Evolutionary conservation across 2,888 invertebrate genomes (phyloP).

Genomic region (Linnaemya vulpina): DNA sequence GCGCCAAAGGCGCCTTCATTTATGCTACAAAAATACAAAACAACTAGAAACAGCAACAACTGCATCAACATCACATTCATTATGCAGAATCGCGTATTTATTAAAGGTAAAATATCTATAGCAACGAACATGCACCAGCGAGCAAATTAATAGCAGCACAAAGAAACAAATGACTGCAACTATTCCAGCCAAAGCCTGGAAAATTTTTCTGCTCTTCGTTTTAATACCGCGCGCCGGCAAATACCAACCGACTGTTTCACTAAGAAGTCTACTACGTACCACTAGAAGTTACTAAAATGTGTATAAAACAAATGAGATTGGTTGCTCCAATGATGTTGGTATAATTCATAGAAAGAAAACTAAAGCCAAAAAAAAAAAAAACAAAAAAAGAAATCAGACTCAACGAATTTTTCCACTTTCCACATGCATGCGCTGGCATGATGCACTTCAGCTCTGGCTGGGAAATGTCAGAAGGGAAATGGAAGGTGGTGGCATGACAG

Average conservation of each 20-base stretch:
- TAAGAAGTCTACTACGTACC: constrained; percentile 2
- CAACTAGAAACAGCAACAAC: constrained; percentile 47
- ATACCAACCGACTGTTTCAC: not conserved
- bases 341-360: constrained; percentile 43
- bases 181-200: no score
- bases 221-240: not conserved
- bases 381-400: not conserved
- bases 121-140: not conserved
- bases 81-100: constrained; percentile 70
- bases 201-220: not conserved
- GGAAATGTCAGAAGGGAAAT: not conserved
- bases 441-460: constrained; percentile 3
- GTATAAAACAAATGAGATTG: constrained; percentile 68
- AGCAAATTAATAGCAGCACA: constrained; percentile 8
- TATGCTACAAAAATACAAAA: constrained; percentile 40
- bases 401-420: constrained; percentile 36
- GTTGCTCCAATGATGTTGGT: constrained; percentile 62
- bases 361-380: constrained; percentile 10
- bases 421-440: constrained; percentile 23
- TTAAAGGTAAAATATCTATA: constrained; percentile 57
- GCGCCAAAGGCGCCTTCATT: constrained; percentile 67
- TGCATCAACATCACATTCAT: constrained; percentile 65
- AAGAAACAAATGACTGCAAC: not conserved
- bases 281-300: constrained; percentile 28
- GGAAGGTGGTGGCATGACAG: constrained; percentile 14